Percentiles rank a stretch among this genome's conserved stretches.
phyloP scores from a whole-genome alignment of 2,797 vertebrate species.

The Lacerta bilineata region DNA sequence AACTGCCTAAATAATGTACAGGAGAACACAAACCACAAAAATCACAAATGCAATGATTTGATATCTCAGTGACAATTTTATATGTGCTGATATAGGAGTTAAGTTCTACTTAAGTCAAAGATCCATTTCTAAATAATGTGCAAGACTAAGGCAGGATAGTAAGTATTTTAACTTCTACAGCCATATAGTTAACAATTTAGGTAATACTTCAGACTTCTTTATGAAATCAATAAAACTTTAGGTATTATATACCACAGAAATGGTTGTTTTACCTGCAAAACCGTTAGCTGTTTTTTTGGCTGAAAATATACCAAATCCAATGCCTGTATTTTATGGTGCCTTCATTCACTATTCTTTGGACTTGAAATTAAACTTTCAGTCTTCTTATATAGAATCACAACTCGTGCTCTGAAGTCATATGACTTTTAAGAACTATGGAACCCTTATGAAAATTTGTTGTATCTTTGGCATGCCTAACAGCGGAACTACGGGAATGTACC shows the following conservation, averaged over 20 bases:
- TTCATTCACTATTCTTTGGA: background rate
- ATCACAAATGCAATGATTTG: background rate
- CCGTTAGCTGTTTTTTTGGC: background rate
- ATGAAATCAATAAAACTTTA: constrained; percentile 16
- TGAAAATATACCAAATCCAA: background rate
- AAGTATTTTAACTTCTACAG: background rate
- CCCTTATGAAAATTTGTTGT: background rate
- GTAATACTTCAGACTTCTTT: background rate
- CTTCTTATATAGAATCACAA: background rate
- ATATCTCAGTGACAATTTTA: background rate
- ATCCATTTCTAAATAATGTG: background rate
- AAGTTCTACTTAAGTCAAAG: background rate
- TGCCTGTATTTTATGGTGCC: background rate
- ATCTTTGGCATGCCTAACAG: background rate
- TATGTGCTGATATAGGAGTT: background rate
- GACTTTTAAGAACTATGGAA: constrained; percentile 19
- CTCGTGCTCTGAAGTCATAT: constrained; percentile 18
- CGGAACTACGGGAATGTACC: background rate
- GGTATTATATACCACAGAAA: background rate
- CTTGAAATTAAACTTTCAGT: background rate
- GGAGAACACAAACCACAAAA: background rate
- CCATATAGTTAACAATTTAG: background rate
- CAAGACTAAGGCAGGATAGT: background rate
- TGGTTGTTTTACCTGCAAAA: background rate
- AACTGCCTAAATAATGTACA: background rate